Conservation (phyloP, 2,797 vertebrate genomes). For the Agapornis canus region DNA sequence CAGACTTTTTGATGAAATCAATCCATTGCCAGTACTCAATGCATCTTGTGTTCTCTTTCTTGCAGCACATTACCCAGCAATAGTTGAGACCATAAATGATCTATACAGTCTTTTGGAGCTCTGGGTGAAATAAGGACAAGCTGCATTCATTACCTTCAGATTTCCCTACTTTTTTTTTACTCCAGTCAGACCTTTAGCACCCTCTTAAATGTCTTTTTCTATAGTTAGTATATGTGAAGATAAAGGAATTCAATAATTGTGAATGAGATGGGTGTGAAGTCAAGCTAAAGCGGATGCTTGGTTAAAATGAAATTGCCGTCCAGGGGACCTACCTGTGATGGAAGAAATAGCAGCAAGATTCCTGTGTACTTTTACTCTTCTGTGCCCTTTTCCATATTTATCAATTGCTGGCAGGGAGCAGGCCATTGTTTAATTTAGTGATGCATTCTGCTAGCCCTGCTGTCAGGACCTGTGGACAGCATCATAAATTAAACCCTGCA, state of each 20-base stretch:
- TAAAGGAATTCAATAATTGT: slow-evolving; percentile 28
- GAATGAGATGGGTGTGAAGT: neutral
- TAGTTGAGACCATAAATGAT: neutral
- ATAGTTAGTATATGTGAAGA: neutral
- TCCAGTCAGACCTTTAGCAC: neutral
- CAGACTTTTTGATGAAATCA: slow-evolving; percentile 39
- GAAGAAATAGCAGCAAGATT: neutral
- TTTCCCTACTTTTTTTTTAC: neutral
- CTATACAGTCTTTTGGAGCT: neutral
- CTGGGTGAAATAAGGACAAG: neutral
- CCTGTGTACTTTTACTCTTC: neutral
- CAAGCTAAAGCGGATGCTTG: neutral
- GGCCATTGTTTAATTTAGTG: slow-evolving; percentile 24
- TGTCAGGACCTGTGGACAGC: neutral
- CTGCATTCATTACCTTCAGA: slow-evolving; percentile 1
- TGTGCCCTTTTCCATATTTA: neutral
- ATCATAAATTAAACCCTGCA: slow-evolving; percentile 20
- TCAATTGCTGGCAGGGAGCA: slow-evolving; percentile 9
- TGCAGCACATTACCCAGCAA: neutral
- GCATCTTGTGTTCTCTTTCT: slow-evolving; percentile 14
- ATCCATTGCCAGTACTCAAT: neutral
- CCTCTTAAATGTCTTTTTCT: neutral
- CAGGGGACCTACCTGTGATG: neutral
- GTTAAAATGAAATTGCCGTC: slow-evolving; percentile 28
- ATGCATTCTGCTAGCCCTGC: neutral